Percentiles rank a stretch among this genome's conserved stretches.
Conservation (phyloP, 2,113 vertebrate species). For the Xenus cinereus region DNA sequence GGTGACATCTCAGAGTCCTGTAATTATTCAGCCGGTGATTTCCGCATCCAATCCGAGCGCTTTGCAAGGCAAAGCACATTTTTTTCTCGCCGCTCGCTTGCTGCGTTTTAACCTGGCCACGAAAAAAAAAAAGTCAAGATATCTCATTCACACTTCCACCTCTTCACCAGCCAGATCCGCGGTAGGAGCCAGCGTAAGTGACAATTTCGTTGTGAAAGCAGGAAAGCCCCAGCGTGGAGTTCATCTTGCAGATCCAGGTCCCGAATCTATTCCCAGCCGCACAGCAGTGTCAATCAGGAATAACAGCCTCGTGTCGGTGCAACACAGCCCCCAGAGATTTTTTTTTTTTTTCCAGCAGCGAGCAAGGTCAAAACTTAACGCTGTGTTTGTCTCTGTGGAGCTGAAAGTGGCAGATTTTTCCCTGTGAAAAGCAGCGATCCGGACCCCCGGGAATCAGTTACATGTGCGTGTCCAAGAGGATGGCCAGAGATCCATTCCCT, state of each 20-base stretch:
- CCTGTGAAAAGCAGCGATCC: accelerated
- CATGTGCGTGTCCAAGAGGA: neutral
- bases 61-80: neutral
- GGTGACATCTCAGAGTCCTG: neutral
- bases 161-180: neutral
- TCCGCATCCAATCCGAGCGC: neutral
- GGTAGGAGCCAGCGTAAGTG: neutral
- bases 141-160: neutral
- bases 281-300: neutral
- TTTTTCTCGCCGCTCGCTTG: neutral
- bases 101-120: neutral
- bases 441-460: neutral
- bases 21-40: accelerated
- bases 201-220: neutral
- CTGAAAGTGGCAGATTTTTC: neutral
- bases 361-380: neutral
- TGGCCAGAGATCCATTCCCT: too few species aligned
- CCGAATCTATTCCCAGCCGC: neutral
- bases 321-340: neutral
- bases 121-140: neutral
- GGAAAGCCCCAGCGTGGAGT: neutral
- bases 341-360: neutral
- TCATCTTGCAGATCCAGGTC: neutral
- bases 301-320: neutral
- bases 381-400: neutral